Conservation (phyloP, 2,797 vertebrate species). For the Buphagus erythrorhynchus region DNA sequence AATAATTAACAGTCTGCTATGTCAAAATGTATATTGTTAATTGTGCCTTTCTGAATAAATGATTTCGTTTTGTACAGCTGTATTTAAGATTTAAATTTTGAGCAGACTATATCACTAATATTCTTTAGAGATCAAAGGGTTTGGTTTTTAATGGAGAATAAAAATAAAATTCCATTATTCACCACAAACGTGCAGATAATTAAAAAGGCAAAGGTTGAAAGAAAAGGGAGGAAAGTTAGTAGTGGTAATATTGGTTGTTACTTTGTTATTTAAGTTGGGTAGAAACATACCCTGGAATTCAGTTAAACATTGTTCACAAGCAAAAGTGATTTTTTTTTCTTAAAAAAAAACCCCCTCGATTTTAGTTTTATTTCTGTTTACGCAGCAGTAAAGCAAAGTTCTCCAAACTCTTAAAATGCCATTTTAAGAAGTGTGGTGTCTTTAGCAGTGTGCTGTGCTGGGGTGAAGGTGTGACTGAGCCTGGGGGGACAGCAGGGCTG, state of each 20-base stretch:
- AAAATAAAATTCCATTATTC: neutral
- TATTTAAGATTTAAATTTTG: constrained; percentile 31
- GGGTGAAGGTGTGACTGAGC: neutral
- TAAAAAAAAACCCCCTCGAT: neutral
- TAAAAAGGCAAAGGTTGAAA: neutral
- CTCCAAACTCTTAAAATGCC: neutral
- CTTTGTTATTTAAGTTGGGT: neutral
- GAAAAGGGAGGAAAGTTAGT: neutral
- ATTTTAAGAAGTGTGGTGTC: accelerated
- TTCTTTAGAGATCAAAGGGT: constrained; percentile 33
- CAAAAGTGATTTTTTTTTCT: neutral
- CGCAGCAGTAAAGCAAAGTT: neutral
- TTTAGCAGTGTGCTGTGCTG: neutral
- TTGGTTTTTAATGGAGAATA: neutral
- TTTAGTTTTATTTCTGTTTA: neutral
- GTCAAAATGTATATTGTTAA: constrained; percentile 71
- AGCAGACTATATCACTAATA: neutral
- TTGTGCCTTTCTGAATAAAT: constrained; percentile 63
- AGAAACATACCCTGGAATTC: neutral
- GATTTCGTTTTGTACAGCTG: constrained; percentile 15
- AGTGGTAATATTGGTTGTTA: neutral
- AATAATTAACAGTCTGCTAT: constrained; percentile 71
- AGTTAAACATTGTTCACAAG: neutral
- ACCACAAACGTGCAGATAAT: neutral
- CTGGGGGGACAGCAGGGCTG: neutral